Evolutionary conservation across 92 coral and sea anemone species (phyloP).

Genomic region (Porites divaricata): DNA sequence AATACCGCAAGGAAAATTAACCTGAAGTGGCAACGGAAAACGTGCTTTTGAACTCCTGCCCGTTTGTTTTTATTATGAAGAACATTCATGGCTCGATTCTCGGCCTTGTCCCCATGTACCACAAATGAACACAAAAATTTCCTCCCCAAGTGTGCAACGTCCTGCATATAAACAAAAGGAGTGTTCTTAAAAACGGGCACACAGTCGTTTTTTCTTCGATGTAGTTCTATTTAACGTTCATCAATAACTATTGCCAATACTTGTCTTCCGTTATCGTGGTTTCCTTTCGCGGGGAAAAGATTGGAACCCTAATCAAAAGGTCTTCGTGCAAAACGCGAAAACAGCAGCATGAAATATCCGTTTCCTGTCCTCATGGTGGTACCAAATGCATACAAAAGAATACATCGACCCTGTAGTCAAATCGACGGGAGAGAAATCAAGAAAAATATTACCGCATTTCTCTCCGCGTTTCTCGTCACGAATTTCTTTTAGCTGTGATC

Average conservation of each 20-base stretch:
- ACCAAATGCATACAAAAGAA: slow-evolving; percentile 24
- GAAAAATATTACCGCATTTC: slow-evolving; percentile 19
- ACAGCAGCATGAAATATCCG: slow-evolving; percentile 89
- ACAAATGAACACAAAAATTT: slow-evolving; percentile 29
- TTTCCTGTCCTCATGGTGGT: slow-evolving; percentile 66
- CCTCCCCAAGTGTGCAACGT: slow-evolving; percentile 33
- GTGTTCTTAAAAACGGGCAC: slow-evolving; percentile 5
- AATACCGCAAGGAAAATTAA: slow-evolving; percentile 35
- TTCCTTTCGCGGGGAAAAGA: slow-evolving; percentile 9
- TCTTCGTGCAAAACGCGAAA: slow-evolving; percentile 11
- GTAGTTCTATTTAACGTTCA: neutral
- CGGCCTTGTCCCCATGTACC: slow-evolving; percentile 40
- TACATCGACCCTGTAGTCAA: slow-evolving; percentile 28
- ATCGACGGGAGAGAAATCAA: slow-evolving; percentile 42
- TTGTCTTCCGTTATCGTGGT: neutral
- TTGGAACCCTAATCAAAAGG: neutral
- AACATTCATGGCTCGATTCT: slow-evolving; percentile 20
- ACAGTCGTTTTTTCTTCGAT: neutral
- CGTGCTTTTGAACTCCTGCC: slow-evolving; percentile 46
- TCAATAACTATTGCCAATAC: neutral
- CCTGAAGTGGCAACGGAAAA: slow-evolving; percentile 42
- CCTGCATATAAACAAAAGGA: slow-evolving; percentile 6
- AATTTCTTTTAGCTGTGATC: neutral
- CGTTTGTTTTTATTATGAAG: slow-evolving; percentile 21
- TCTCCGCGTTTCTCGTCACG: slow-evolving; percentile 10